A percentile compares a stretch with the other conserved stretches of the same genome.
These are phyloP conservation scores for Morone saxatilis DNA, from an alignment of 2,113 vertebrate species.

Conservation along the genomic window DNA sequence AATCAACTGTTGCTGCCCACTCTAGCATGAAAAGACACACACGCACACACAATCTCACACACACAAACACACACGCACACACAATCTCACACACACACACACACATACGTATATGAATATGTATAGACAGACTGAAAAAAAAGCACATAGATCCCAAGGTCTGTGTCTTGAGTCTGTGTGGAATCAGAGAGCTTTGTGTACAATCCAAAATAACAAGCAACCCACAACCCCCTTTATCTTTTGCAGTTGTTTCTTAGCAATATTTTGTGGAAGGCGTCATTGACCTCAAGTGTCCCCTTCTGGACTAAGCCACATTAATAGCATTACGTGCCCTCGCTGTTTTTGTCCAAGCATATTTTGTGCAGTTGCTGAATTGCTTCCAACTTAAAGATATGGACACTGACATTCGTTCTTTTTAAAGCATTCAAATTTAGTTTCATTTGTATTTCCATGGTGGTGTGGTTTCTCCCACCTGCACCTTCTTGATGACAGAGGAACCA, in stretches of 20 bases:
- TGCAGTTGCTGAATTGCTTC: conserved; percentile 10
- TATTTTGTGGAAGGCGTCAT: neutral
- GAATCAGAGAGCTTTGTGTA: neutral
- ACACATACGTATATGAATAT: no score
- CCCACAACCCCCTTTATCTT: neutral
- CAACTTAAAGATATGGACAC: neutral
- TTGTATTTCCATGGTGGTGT: conserved; percentile 30
- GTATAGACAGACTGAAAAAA: neutral
- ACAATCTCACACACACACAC: neutral
- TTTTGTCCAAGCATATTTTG: conserved; percentile 3
- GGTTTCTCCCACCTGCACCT: conserved; percentile 40
- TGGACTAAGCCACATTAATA: neutral
- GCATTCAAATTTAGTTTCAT: conserved; percentile 48
- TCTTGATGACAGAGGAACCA: conserved; percentile 50
- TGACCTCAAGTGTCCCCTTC: neutral
- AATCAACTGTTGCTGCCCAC: conserved; percentile 87
- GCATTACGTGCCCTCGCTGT: neutral
- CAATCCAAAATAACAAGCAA: neutral
- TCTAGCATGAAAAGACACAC: conserved; percentile 59
- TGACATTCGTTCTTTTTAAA: conserved; percentile 28
- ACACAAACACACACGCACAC: neutral
- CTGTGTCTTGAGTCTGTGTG: neutral
- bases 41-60: neutral
- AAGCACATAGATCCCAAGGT: neutral
- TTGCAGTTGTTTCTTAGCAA: neutral